Percentiles rank a stretch among this genome's conserved stretches.
phyloP scores from a whole-genome alignment of 1,140 invertebrate species.

The Sweltsa coloradensis region DNA sequence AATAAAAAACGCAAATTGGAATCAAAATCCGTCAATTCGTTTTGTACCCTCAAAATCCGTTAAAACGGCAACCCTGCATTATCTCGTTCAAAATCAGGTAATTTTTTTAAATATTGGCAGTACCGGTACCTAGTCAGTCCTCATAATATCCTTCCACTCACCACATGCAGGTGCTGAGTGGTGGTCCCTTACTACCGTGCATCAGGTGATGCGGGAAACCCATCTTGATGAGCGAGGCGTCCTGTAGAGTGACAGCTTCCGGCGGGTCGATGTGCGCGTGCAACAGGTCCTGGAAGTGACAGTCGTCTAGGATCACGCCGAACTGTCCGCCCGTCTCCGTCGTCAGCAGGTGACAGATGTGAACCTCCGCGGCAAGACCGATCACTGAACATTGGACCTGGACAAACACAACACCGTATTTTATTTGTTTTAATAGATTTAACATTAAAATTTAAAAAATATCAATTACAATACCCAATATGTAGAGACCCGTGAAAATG shows the following conservation, averaged over 20 bases:
- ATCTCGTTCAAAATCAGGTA: no score
- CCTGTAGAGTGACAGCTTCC: conserved; percentile 61
- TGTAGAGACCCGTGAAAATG: no score
- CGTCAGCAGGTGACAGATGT: conserved; percentile 74
- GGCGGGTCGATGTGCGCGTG: conserved; percentile 77
- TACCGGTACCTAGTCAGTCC: no score
- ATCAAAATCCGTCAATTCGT: no score
- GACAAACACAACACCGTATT: neutral
- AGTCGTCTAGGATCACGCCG: conserved; percentile 81
- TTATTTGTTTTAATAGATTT: no score
- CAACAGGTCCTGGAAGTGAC: conserved; percentile 72
- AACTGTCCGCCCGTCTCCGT: conserved; percentile 75
- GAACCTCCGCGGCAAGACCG: conserved; percentile 88
- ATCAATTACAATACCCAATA: conserved; percentile 5
- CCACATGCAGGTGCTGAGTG: conserved; percentile 77
- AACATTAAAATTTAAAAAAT: conserved; percentile 9
- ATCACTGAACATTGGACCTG: conserved; percentile 88
- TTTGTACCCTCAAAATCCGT: no score
- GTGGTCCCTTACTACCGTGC: conserved; percentile 45
- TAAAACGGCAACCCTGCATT: no score
- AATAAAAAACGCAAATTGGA: no score
- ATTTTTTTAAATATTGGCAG: no score
- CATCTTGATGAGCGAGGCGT: conserved; percentile 82
- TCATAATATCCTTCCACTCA: no score
- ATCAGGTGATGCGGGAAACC: conserved; percentile 70